Base-by-base conservation (phyloP, 2,797 vertebrate species). In the Lacerta agilis region DNA sequence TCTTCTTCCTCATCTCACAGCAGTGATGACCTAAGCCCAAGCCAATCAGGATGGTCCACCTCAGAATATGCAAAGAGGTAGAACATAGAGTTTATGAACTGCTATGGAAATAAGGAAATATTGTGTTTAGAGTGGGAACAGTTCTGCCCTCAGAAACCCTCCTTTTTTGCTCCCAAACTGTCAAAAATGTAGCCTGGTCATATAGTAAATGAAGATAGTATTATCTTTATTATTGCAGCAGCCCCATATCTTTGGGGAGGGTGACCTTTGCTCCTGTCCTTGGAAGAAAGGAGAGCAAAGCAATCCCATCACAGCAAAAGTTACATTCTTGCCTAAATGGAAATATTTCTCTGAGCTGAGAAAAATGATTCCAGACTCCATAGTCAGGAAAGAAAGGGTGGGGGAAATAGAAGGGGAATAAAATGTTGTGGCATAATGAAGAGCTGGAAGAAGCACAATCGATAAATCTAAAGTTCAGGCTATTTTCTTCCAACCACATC, bases 401-500 rank as follows among this genome's bases (percentile, higher is more conserved):
- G 93, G 92, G 94, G 43, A 73, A 89, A 72, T 91, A 83, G 89
- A 78, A 86, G 90, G 91, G 91, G 77, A 93, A 93, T 92, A 0
- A 33, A 90, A 83, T 1, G 0, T 80, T 93, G 85, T 86, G 89
- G 86, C 83, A 86, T 90, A 89, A 87, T 10, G 83, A 90, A 91
- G 90, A 90, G 89, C 92, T 94, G 78, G 73, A 92, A 91, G 83
- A 93, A 72, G 71, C 3, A 0, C 78, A 86, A 95, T 92, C 89
- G 72, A 84, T 92, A 94, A 94, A 93, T 90, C 87, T 64, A 49
- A 95, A 85, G 90, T 94, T 93, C 92, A 94, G 67, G 67, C 58
- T 92, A 89, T 76, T 87, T 92, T 92, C 90, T 90, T 90, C 92
- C 27, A 67, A 71, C 29, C 55, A 79, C 76, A 29, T n/a, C 18